Percentiles rank a stretch among this genome's conserved stretches.
Conservation (phyloP, 2,888 invertebrate species). For the Doris montereyensis region DNA sequence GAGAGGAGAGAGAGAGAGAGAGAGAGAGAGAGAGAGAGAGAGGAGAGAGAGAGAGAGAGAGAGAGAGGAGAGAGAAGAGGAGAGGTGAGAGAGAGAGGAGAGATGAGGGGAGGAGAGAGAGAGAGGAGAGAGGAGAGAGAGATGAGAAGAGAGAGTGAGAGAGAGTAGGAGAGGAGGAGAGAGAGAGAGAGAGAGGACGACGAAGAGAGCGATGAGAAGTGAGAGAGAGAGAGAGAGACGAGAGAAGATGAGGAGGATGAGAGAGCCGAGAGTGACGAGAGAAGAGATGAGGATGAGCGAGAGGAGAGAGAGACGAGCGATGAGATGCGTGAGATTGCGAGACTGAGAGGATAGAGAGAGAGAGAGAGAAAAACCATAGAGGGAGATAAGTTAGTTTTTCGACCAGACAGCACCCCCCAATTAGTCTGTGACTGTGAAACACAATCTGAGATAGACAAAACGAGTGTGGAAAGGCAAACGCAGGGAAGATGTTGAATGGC, state of each 20-base stretch:
- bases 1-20: not conserved
- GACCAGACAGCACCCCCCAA: no score
- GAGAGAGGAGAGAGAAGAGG: conserved; percentile 5
- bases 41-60: conserved; percentile 7
- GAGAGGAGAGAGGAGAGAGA: not conserved
- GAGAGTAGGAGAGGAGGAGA: conserved; percentile 14
- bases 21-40: not conserved
- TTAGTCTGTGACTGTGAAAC: no score
- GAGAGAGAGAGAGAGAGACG: not conserved
- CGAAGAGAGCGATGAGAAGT: not conserved
- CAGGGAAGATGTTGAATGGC: no score
- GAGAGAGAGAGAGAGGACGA: not conserved
- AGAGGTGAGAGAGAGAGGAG: conserved; percentile 17
- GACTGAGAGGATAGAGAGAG: no score
- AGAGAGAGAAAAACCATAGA: no score
- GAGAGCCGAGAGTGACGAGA: not conserved
- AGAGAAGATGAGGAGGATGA: not conserved
- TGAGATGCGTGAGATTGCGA: no score
- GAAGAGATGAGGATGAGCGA: no score
- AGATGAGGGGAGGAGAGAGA: conserved; percentile 6
- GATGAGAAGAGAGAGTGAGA: not conserved
- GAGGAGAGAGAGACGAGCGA: no score
- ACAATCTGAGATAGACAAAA: no score
- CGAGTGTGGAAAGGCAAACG: no score
- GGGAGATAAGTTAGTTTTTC: no score